A percentile compares a stretch with the other conserved stretches of the same genome.
These are phyloP conservation scores for Nephrocerus scutellatus DNA, from an alignment of 2,888 invertebrate species.

Conservation along the genomic window DNA sequence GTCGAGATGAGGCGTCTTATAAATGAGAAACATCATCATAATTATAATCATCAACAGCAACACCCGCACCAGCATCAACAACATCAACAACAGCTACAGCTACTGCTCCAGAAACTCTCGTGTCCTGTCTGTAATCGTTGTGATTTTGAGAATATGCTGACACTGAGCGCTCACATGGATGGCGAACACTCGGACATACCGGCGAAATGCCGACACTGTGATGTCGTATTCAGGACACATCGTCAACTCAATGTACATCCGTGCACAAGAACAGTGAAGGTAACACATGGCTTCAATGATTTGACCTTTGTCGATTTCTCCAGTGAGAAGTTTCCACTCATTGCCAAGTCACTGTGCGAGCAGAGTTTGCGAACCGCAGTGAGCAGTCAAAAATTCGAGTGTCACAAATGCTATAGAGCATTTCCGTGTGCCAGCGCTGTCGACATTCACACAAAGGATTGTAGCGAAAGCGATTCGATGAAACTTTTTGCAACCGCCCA, in stretches of 20 bases:
- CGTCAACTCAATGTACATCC: slow-evolving; percentile 66
- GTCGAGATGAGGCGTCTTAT: background rate
- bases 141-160: slow-evolving; percentile 55
- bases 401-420: slow-evolving; percentile 62
- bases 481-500: slow-evolving; percentile 17
- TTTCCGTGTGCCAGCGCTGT: slow-evolving; percentile 64
- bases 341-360: slow-evolving; percentile 68
- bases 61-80: slow-evolving; percentile 11
- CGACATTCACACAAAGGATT: slow-evolving; percentile 59
- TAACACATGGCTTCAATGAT: slow-evolving; percentile 58
- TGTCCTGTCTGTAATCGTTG: slow-evolving; percentile 60
- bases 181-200: slow-evolving; percentile 59
- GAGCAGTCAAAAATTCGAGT: slow-evolving; percentile 59
- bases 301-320: slow-evolving; percentile 73
- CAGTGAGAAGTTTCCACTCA: slow-evolving; percentile 69
- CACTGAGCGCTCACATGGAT: slow-evolving; percentile 60
- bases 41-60: slow-evolving; percentile 19
- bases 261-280: slow-evolving; percentile 46
- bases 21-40: background rate
- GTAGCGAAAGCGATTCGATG: slow-evolving; percentile 33
- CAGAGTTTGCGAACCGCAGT: slow-evolving; percentile 54
- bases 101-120: slow-evolving; percentile 35
- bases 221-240: slow-evolving; percentile 65
- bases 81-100: slow-evolving; percentile 15
- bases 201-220: slow-evolving; percentile 66